These are phyloP conservation scores for Heliothis peltigera DNA, from an alignment of 2,888 invertebrate species.

Conservation along the genomic window DNA sequence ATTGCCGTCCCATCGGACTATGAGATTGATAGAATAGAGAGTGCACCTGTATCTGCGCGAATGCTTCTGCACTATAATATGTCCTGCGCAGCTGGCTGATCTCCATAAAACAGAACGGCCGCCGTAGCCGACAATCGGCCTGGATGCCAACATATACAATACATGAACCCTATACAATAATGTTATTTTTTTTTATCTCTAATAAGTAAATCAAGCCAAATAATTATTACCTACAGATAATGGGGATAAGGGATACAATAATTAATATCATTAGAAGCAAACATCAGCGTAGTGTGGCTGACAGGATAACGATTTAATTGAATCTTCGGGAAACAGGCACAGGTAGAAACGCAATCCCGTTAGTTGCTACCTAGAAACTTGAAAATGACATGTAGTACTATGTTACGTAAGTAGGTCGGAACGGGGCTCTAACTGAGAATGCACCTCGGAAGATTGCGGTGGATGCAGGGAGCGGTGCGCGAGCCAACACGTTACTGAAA, in stretches of 20 bases:
- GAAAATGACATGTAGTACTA: constrained; percentile 5
- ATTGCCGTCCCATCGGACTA: no score
- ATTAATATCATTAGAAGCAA: neutral
- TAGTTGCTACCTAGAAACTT: neutral
- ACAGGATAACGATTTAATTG: constrained; percentile 15
- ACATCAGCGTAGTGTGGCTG: constrained; percentile 4
- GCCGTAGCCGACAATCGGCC: no score
- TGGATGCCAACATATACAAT: no score
- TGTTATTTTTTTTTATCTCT: no score
- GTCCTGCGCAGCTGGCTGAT: no score
- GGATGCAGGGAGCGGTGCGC: neutral
- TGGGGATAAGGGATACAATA: constrained; percentile 6
- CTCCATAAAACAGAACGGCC: no score
- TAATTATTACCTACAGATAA: constrained; percentile 7
- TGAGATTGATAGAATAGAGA: no score
- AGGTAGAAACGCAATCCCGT: neutral
- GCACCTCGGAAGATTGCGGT: neutral
- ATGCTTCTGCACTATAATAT: no score
- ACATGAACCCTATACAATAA: no score
- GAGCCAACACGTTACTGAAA: neutral
- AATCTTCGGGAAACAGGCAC: neutral
- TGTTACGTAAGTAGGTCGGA: constrained; percentile 5
- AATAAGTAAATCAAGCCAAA: no score
- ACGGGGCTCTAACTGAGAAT: neutral
- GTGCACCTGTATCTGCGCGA: no score